Conservation (phyloP, 2,888 invertebrate species). For the Hydrotaea diabolus region DNA sequence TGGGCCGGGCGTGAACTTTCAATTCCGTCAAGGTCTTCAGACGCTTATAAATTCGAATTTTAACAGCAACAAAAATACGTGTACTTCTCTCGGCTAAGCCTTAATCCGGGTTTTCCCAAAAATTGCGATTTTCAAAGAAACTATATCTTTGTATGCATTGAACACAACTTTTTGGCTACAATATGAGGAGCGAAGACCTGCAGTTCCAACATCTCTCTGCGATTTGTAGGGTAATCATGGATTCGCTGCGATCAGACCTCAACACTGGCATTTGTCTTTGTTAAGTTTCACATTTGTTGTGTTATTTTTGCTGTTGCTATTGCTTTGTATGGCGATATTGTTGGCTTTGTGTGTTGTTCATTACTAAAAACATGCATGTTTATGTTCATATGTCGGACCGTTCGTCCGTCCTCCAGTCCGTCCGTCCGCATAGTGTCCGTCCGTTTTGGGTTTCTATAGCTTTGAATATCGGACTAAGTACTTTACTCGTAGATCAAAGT, state of each 20-base stretch:
- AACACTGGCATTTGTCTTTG: neutral
- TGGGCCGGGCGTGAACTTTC: no score
- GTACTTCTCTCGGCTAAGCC: no score
- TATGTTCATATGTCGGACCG: neutral
- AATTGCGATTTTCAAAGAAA: no score
- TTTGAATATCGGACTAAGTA: slow-evolving; percentile 8
- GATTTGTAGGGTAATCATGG: neutral
- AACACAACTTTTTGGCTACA: no score
- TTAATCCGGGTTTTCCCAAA: no score
- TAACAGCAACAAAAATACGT: no score
- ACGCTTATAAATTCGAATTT: no score
- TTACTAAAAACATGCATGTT: slow-evolving; percentile 53
- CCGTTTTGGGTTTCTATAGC: neutral
- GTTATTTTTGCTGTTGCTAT: neutral
- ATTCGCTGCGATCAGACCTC: neutral
- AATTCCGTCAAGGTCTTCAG: no score
- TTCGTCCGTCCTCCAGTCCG: neutral
- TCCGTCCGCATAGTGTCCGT: neutral
- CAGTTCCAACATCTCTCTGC: no score
- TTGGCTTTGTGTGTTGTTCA: slow-evolving; percentile 14
- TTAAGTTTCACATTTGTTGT: neutral
- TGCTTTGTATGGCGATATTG: neutral
- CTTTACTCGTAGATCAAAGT: slow-evolving; percentile 50
- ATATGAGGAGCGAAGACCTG: no score
- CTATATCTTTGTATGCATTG: no score